phyloP scores from a whole-genome alignment of 2,888 invertebrate genomes.

The Epistrophella euchroma region DNA sequence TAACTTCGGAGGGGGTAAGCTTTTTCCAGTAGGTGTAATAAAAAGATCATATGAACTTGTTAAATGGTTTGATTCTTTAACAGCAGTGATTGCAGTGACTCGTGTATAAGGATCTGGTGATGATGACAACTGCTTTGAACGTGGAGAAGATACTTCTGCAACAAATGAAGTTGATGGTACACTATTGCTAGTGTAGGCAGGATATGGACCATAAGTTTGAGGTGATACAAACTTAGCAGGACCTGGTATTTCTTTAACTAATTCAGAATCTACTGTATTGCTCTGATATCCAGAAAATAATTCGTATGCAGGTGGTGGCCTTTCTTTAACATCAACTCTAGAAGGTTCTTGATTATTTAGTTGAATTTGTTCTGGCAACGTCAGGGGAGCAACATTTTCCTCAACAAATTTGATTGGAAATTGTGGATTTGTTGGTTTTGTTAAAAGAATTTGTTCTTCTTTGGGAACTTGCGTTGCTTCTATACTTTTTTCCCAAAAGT shows the following conservation, averaged over 20 bases:
- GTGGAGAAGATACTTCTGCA: not conserved
- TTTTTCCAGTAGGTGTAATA: conserved; percentile 8
- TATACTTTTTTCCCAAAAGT: conserved; percentile 11
- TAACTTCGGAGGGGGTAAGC: conserved; percentile 43
- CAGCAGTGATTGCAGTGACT: not conserved
- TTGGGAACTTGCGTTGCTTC: not conserved
- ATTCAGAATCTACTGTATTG: not conserved
- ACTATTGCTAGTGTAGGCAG: not conserved
- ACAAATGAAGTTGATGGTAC: not conserved
- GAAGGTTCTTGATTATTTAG: not conserved
- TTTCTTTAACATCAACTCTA: not conserved
- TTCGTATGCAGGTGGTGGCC: conserved; percentile 9
- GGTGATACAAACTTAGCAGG: conserved; percentile 65
- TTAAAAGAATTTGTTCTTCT: conserved; percentile 18
- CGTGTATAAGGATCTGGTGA: not conserved
- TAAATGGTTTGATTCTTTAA: conserved; percentile 1
- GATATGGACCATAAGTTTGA: conserved; percentile 57
- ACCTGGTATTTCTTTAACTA: conserved; percentile 5
- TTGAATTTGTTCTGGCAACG: not conserved
- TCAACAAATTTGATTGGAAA: conserved; percentile 8
- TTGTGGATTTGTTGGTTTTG: not conserved
- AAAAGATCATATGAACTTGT: conserved; percentile 34
- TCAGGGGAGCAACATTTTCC: not conserved
- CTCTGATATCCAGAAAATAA: not conserved
- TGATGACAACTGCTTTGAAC: not conserved